A percentile compares a stretch with the other conserved stretches of the same genome.
Evolutionary conservation across 2,888 invertebrate genomes (phyloP).

Genomic region (Arenicola marina): DNA sequence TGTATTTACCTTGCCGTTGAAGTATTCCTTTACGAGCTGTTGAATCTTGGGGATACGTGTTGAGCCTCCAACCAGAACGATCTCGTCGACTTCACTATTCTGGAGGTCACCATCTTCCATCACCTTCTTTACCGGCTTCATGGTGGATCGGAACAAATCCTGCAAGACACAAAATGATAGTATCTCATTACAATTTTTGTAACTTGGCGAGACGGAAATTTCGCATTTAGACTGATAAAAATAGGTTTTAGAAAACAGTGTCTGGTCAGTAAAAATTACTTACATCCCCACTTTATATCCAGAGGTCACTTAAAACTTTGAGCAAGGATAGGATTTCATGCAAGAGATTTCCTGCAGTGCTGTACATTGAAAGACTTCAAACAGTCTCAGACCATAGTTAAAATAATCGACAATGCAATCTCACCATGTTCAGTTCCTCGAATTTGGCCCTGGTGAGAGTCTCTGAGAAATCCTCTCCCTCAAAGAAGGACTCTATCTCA

Average conservation of each 20-base stretch:
- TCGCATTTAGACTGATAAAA: too few species aligned
- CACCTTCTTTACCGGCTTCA: constrained; percentile 94
- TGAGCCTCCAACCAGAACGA: constrained; percentile 97
- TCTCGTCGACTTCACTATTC: constrained; percentile 97
- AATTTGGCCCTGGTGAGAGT: constrained; percentile 97
- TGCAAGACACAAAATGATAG: constrained; percentile 32
- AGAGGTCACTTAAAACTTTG: too few species aligned
- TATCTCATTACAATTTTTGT: too few species aligned
- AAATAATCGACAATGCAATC: too few species aligned
- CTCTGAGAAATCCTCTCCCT: constrained; percentile 98
- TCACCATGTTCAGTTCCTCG: constrained; percentile 93
- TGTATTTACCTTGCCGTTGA: constrained; percentile 75
- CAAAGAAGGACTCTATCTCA: constrained; percentile 98
- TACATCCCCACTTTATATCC: too few species aligned
- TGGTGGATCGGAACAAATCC: constrained; percentile 76
- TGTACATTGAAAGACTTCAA: too few species aligned
- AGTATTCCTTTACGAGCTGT: constrained; percentile 71
- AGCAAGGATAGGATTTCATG: too few species aligned
- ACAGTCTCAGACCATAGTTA: too few species aligned
- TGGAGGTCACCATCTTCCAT: constrained; percentile 99
- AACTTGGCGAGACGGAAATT: too few species aligned
- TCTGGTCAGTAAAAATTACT: too few species aligned
- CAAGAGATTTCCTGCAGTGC: too few species aligned
- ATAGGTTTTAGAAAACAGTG: too few species aligned
- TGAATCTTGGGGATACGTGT: constrained; percentile 98